Conservation (phyloP, 1,140 invertebrate species). For the Laupala kohalensis region DNA sequence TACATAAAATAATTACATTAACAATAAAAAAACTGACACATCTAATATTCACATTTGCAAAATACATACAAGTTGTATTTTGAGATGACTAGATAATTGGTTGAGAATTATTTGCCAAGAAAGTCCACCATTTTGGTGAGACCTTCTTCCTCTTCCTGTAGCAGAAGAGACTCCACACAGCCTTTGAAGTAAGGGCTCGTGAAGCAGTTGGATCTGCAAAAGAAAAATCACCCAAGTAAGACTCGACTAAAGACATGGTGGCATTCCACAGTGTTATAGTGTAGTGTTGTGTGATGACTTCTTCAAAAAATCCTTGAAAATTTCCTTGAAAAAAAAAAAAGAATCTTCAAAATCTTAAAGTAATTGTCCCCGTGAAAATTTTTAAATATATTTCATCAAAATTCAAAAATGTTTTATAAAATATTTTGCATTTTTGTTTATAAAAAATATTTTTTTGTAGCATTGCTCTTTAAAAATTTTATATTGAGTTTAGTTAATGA, state of each 20-base stretch:
- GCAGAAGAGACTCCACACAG: slow-evolving; percentile 43
- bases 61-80: background rate
- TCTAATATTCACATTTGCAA: background rate
- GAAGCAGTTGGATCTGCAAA: slow-evolving; percentile 42
- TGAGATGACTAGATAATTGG: background rate
- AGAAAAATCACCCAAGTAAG: background rate
- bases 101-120: slow-evolving; percentile 26
- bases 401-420: background rate
- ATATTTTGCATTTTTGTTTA: background rate
- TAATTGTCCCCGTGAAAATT: background rate
- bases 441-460: background rate
- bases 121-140: slow-evolving; percentile 45
- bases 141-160: slow-evolving; percentile 41
- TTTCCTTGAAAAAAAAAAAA: background rate
- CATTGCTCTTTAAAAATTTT: background rate
- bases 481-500: background rate
- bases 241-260: too few species aligned
- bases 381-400: background rate
- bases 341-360: too few species aligned
- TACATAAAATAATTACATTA: background rate
- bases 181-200: slow-evolving; percentile 46
- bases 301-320: background rate
- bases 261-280: too few species aligned
- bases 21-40: background rate
- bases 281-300: too few species aligned